Evolutionary conservation across 2,888 invertebrate genomes (phyloP), one percentile per base, ranked within the genome.

Genomic region (Apeira syringaria): DNA sequence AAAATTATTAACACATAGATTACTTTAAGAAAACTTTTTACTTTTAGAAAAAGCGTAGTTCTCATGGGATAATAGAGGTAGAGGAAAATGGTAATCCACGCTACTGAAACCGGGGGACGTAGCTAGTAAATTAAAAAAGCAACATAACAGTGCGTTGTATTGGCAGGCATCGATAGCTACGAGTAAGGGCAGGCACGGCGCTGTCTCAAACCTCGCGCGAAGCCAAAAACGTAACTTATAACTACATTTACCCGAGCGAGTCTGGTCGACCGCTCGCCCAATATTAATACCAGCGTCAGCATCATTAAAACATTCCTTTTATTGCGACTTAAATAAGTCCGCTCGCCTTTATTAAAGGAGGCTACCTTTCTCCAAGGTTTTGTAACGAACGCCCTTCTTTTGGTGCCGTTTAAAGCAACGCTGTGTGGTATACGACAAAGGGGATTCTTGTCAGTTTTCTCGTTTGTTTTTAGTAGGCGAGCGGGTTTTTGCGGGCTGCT

Each of bases 261-360:
- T 9, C 20, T 80, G 70, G 66, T 42, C 28, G 26, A 74, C 82
- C 56, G 73, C 70, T 78, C 73, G 67, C 61, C 67, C 81, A 73
- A 81, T 86, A 87, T 88, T 84, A 87, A 87, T 86, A 86, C 80
- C 72, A 68, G 74, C 82, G 71, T 78, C 81, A 77, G 74, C 85
- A 80, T 88, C 88, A 88, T 88, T 88, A 87, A 85, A 78, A 79
- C 80, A 87, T 87, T 80, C 88, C 88, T 87, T 87, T 87, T 88
- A 88, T 86, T 87, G 88, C 78, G 64, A 78, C 74, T 84, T 80
- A 86, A 88, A 86, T 87, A 87, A 87, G 83, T 84, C 69, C 80
- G 68, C 75, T 77, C 78, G 78, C 77, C 67, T 80, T 81, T 79
- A 80, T 75, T 79, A 80, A 77, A 78, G 68, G 78, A 78, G 75